phyloP scores from a whole-genome alignment of 2,888 invertebrate species.

The Sepioteuthis lessoniana region DNA sequence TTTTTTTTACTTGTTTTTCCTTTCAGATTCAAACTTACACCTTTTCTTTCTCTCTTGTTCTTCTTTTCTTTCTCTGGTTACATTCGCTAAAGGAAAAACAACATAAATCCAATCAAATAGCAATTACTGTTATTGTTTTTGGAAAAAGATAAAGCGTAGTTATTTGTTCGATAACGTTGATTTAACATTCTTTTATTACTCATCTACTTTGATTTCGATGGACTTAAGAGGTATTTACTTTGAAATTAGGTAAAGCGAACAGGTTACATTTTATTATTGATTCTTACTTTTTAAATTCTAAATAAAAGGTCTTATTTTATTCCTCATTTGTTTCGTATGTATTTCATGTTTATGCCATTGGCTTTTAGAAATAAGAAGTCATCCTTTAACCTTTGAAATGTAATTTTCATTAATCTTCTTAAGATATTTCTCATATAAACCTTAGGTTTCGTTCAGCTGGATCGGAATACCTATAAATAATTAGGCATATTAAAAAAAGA shows the following conservation, averaged over 20 bases:
- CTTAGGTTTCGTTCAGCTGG: background rate
- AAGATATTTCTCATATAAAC: no score
- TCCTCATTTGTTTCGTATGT: no score
- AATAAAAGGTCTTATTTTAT: no score
- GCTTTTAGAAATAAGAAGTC: no score
- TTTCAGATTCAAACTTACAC: background rate
- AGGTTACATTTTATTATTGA: no score
- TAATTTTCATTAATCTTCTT: no score
- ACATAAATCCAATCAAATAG: background rate
- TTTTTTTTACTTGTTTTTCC: background rate
- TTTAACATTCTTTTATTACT: background rate
- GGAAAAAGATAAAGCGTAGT: background rate
- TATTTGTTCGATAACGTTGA: background rate
- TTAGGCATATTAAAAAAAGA: background rate
- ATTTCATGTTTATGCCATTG: no score
- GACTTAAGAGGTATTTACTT: no score
- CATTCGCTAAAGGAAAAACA: background rate
- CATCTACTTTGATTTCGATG: no score
- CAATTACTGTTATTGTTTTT: background rate
- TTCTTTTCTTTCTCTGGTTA: background rate
- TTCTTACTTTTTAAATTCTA: no score
- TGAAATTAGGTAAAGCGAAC: no score
- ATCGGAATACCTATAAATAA: background rate
- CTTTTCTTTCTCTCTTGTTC: background rate
- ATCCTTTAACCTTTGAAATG: no score